Percentiles rank a stretch among this genome's conserved stretches.
These are phyloP conservation scores for Deilephila porcellus DNA, from an alignment of 2,888 invertebrate genomes.

Conservation along the genomic window DNA sequence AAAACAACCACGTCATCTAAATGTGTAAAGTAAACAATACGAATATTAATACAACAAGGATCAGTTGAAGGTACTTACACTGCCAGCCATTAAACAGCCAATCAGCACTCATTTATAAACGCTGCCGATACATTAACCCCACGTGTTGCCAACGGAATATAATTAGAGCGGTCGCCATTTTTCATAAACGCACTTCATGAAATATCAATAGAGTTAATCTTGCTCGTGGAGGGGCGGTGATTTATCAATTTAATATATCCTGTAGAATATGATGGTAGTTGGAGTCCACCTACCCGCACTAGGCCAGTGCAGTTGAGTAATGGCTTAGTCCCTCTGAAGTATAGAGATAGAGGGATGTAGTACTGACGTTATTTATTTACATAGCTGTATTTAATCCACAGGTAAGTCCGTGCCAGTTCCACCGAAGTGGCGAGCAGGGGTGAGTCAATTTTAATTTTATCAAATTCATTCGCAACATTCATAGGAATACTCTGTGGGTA, in stretches of 20 bases:
- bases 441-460: too few relatives aligned
- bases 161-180: conserved; percentile 48
- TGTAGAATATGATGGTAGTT: not conserved
- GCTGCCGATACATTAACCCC: conserved; percentile 52
- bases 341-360: too few relatives aligned
- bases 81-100: conserved; percentile 34
- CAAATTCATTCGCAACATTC: too few relatives aligned
- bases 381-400: too few relatives aligned
- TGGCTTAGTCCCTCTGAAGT: too few relatives aligned
- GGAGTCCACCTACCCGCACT: too few relatives aligned
- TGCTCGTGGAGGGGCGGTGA: not conserved
- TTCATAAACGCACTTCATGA: conserved; percentile 34
- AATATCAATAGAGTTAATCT: conserved; percentile 21
- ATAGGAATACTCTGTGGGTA: too few relatives aligned
- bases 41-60: not conserved
- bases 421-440: too few relatives aligned
- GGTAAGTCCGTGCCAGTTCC: too few relatives aligned
- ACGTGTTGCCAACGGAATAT: conserved; percentile 47
- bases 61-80: not conserved
- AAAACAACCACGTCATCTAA: too few relatives aligned
- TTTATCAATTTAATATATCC: not conserved
- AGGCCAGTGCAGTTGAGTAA: too few relatives aligned
- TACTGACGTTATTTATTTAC: too few relatives aligned
- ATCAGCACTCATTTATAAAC: conserved; percentile 51
- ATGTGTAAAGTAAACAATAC: not conserved